These are phyloP conservation scores for Agrochola circellaris DNA, from an alignment of 2,888 invertebrate species.

Conservation along the genomic window DNA sequence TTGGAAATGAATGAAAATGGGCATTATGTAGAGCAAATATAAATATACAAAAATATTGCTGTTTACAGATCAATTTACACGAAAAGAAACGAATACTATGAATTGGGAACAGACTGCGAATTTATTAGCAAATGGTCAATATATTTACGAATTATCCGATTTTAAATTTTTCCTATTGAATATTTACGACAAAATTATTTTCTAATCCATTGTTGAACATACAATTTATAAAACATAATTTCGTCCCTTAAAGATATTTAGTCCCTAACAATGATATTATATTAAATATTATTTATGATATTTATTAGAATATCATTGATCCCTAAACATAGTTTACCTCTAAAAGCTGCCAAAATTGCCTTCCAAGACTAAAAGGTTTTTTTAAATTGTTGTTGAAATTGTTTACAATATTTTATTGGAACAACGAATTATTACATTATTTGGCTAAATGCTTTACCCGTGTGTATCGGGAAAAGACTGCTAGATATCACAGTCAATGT, in stretches of 20 bases:
- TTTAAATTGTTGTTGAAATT: slow-evolving; percentile 48
- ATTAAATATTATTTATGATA: too few species aligned
- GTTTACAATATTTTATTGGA: slow-evolving; percentile 48
- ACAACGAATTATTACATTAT: slow-evolving; percentile 59
- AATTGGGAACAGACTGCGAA: slow-evolving; percentile 78
- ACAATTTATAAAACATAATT: slow-evolving; percentile 43
- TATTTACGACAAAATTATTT: slow-evolving; percentile 46
- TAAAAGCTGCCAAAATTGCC: slow-evolving; percentile 69
- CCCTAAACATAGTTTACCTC: slow-evolving; percentile 48
- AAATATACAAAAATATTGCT: slow-evolving; percentile 16
- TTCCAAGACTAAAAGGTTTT: slow-evolving; percentile 53
- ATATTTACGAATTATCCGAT: slow-evolving; percentile 62
- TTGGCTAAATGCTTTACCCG: slow-evolving; percentile 46
- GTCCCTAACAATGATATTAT: background rate
- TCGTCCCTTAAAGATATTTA: slow-evolving; percentile 49
- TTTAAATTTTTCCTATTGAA: slow-evolving; percentile 53
- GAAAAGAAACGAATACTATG: slow-evolving; percentile 48
- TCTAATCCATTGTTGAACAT: slow-evolving; percentile 42
- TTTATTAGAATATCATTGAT: too few species aligned
- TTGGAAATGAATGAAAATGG: slow-evolving; percentile 14
- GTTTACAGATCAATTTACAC: slow-evolving; percentile 14
- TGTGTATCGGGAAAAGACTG: slow-evolving; percentile 32
- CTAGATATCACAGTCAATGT: slow-evolving; percentile 32
- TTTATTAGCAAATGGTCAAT: slow-evolving; percentile 75
- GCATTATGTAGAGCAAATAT: slow-evolving; percentile 5